A percentile compares a stretch with the other conserved stretches of the same genome.
These are phyloP conservation scores for Musca vetustissima DNA, from an alignment of 1,140 invertebrate species.

Conservation along the genomic window DNA sequence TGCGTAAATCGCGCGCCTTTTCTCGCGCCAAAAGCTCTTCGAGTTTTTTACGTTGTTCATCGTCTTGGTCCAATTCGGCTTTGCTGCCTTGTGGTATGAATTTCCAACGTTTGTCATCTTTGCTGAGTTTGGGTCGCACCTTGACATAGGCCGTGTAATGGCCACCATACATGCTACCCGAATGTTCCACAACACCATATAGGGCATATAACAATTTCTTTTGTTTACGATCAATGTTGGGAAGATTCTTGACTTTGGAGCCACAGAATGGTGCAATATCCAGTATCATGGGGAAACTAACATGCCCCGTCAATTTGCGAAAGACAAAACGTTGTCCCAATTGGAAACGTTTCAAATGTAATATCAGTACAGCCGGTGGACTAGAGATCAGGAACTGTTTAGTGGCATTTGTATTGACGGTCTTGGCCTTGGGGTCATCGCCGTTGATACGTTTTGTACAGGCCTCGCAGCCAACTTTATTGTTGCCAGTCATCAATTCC, in stretches of 20 bases:
- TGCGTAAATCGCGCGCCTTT: slow-evolving; percentile 51
- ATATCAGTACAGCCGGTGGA: slow-evolving; percentile 89
- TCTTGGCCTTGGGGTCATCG: slow-evolving; percentile 65
- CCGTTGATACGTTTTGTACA: slow-evolving; percentile 77
- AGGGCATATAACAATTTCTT: slow-evolving; percentile 81
- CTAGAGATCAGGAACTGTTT: slow-evolving; percentile 89
- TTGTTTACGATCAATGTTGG: slow-evolving; percentile 65
- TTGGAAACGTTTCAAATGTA: slow-evolving; percentile 93
- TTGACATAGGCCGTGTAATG: slow-evolving; percentile 97
- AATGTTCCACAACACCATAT: slow-evolving; percentile 94
- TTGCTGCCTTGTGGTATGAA: slow-evolving; percentile 66
- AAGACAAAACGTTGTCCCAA: slow-evolving; percentile 63
- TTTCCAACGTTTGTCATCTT: slow-evolving; percentile 66
- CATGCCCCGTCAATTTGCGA: slow-evolving; percentile 80
- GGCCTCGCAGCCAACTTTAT: slow-evolving; percentile 88
- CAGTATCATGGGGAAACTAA: slow-evolving; percentile 83
- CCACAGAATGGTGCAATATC: slow-evolving; percentile 92
- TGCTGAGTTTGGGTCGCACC: slow-evolving; percentile 61
- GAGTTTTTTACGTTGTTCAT: slow-evolving; percentile 47
- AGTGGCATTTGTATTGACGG: slow-evolving; percentile 84
- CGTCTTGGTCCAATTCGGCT: slow-evolving; percentile 51
- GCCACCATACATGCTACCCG: slow-evolving; percentile 84
- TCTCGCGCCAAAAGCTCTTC: slow-evolving; percentile 48
- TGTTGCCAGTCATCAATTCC: slow-evolving; percentile 85
- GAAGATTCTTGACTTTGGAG: slow-evolving; percentile 69